Conservation (phyloP, 2,113 vertebrate species). For the Brienomyrus brachyistius region DNA sequence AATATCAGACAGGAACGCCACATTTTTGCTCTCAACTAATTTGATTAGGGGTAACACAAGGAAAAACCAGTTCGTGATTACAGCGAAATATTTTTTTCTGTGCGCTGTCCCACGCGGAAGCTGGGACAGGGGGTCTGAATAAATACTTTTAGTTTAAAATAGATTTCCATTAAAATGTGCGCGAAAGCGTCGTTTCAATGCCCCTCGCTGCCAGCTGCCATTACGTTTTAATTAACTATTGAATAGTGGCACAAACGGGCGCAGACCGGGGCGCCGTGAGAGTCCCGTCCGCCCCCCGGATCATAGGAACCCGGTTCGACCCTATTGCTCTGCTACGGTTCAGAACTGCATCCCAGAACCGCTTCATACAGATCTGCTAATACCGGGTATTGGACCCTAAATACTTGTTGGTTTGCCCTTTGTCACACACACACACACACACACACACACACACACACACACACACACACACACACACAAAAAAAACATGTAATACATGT, state of each 20-base stretch:
- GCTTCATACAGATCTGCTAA: neutral
- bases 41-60: neutral
- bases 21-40: neutral
- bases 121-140: constrained; percentile 64
- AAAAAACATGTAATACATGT: neutral
- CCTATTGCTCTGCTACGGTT: constrained; percentile 15
- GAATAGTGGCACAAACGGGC: constrained; percentile 65
- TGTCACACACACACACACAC: neutral
- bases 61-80: neutral
- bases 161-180: constrained; percentile 82
- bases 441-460: neutral
- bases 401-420: neutral
- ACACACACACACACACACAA: neutral
- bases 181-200: constrained; percentile 74
- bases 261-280: constrained; percentile 64
- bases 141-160: constrained; percentile 76
- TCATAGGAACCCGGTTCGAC: constrained; percentile 24
- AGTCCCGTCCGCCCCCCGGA: constrained; percentile 53
- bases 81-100: neutral
- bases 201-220: constrained; percentile 77
- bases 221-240: constrained; percentile 78
- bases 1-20: neutral
- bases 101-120: constrained; percentile 46
- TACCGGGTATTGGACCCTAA: neutral
- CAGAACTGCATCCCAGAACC: constrained; percentile 4